A percentile compares a stretch with the other conserved stretches of the same genome.
Conservation (phyloP, 2,113 vertebrate species). For the Strix aluco region DNA sequence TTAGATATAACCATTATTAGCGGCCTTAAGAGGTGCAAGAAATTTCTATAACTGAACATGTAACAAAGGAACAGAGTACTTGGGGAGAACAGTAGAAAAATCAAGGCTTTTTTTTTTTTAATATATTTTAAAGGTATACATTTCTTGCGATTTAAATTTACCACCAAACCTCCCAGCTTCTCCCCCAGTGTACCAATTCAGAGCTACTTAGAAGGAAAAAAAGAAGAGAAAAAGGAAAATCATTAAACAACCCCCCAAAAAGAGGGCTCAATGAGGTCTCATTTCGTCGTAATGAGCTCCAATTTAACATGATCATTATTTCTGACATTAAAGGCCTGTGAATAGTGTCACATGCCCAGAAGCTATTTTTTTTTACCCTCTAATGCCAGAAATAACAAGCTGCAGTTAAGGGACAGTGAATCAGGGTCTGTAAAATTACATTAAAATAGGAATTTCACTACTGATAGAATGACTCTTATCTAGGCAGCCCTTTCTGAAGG, state of each 20-base stretch:
- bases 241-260: slow-evolving; percentile 73
- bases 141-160: slow-evolving; percentile 70
- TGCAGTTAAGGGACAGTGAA: slow-evolving; percentile 75
- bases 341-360: slow-evolving; percentile 81
- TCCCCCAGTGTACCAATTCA: slow-evolving; percentile 63
- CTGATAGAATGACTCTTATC: slow-evolving; percentile 3
- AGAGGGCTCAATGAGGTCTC: slow-evolving; percentile 78
- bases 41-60: slow-evolving; percentile 62
- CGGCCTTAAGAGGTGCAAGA: slow-evolving; percentile 71
- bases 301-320: slow-evolving; percentile 83
- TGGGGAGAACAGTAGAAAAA: slow-evolving; percentile 71
- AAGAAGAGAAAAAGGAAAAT: slow-evolving; percentile 65
- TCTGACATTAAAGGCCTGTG: slow-evolving; percentile 82
- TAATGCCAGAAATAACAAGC: slow-evolving; percentile 82
- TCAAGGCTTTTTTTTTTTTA: slow-evolving; percentile 16
- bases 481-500: background rate
- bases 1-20: slow-evolving; percentile 73
- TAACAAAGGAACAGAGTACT: slow-evolving; percentile 72
- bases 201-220: slow-evolving; percentile 64
- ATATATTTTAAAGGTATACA: slow-evolving; percentile 62
- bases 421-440: slow-evolving; percentile 65
- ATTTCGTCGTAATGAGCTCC: slow-evolving; percentile 81
- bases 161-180: slow-evolving; percentile 67
- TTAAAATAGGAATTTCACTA: slow-evolving; percentile 64
- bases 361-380: slow-evolving; percentile 77